These are phyloP conservation scores for Tetranychus truncatus DNA, from an alignment of 2,888 invertebrate species.

Conservation along the genomic window DNA sequence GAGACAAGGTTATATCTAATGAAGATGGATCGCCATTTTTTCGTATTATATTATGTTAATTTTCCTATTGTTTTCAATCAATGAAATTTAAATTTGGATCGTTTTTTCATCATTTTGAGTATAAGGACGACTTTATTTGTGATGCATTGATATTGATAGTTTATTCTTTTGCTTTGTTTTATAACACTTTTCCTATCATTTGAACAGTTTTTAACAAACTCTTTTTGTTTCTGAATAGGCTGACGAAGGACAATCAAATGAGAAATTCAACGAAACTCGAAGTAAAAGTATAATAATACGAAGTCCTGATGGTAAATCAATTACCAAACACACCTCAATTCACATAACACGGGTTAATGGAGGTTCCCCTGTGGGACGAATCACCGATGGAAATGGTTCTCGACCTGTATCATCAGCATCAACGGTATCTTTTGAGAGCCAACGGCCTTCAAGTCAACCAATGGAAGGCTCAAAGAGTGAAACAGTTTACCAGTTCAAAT, in stretches of 20 bases:
- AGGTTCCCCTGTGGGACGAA: background rate
- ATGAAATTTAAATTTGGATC: too few relatives aligned
- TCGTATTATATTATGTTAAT: too few relatives aligned
- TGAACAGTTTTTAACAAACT: background rate
- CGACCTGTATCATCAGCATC: background rate
- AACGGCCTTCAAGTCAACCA: background rate
- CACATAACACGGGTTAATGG: background rate
- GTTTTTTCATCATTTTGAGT: too few relatives aligned
- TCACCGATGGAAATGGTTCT: background rate
- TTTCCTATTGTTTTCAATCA: too few relatives aligned
- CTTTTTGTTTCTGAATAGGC: background rate
- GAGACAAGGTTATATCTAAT: too few relatives aligned
- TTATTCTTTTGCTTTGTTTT: background rate
- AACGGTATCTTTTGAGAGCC: background rate
- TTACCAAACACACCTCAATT: background rate
- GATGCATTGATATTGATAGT: too few relatives aligned
- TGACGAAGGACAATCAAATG: background rate
- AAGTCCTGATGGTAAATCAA: background rate
- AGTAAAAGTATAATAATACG: background rate
- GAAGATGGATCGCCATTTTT: too few relatives aligned
- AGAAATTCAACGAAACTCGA: background rate
- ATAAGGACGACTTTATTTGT: too few relatives aligned
- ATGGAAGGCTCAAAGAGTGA: background rate
- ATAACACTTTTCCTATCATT: background rate
- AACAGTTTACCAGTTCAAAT: background rate